Evolutionary conservation across 1,140 invertebrate genomes (phyloP).

Genomic region (Drosophila quadrilineata): DNA sequence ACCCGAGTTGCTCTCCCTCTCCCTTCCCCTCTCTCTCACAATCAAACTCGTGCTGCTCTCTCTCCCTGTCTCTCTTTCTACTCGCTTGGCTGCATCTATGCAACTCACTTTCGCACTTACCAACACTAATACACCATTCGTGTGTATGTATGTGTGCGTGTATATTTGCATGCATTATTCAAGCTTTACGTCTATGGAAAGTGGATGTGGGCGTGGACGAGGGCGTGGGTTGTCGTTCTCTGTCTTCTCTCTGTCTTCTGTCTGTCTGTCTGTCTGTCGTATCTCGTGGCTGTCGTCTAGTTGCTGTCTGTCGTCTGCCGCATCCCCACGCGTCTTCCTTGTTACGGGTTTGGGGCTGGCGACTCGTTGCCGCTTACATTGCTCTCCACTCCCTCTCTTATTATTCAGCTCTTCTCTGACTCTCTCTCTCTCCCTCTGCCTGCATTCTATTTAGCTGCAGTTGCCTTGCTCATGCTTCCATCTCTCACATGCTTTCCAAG

Average conservation of each 20-base stretch:
- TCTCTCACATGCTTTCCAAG: no score
- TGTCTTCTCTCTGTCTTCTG: constrained; percentile 57
- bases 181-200: constrained; percentile 32
- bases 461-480: no score
- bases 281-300: constrained; percentile 51
- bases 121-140: constrained; percentile 25
- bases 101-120: constrained; percentile 77
- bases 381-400: constrained; percentile 4
- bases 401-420: no score
- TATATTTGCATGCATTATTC: constrained; percentile 70
- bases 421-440: no score
- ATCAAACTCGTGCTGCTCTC: no score
- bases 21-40: no score
- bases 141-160: constrained; percentile 21
- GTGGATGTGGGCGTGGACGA: constrained; percentile 38
- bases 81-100: constrained; percentile 72
- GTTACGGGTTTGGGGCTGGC: constrained; percentile 50
- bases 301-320: constrained; percentile 52
- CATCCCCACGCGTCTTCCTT: constrained; percentile 6
- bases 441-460: constrained; percentile 63
- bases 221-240: constrained; percentile 41
- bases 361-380: constrained; percentile 46
- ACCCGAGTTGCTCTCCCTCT: constrained; percentile 75
- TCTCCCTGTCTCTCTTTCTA: no score
- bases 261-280: no score